A percentile compares a stretch with the other conserved stretches of the same genome.
Evolutionary conservation across 2,888 invertebrate genomes (phyloP).

Genomic region (Temnothorax rugatulus): DNA sequence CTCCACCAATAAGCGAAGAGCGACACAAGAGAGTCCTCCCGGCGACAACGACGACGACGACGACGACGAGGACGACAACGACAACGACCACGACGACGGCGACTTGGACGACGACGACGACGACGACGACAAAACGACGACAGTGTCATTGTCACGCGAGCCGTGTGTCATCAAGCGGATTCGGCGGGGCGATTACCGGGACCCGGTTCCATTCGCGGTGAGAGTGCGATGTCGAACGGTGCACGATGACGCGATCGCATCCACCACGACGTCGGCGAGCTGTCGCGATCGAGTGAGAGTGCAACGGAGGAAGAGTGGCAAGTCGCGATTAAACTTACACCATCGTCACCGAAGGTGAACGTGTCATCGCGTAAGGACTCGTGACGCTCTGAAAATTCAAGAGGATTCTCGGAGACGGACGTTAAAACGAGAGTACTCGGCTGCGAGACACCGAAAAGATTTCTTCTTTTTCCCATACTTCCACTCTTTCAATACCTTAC

Average conservation of each 20-base stretch:
- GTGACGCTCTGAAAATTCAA: conserved; percentile 1
- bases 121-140: conserved; percentile 27
- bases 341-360: conserved; percentile 38
- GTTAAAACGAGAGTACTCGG: conserved; percentile 1
- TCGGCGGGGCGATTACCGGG: neutral
- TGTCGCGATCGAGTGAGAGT: conserved; percentile 34
- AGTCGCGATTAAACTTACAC: conserved; percentile 25
- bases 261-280: conserved; percentile 25
- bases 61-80: neutral
- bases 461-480: neutral
- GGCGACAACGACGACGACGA: conserved; percentile 41
- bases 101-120: neutral
- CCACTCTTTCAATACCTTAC: neutral
- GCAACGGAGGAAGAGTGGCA: conserved; percentile 16
- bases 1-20: conserved; percentile 20
- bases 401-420: neutral
- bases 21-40: conserved; percentile 33
- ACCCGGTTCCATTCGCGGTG: neutral
- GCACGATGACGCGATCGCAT: conserved; percentile 29
- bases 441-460: neutral
- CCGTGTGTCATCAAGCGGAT: conserved; percentile 4
- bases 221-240: conserved; percentile 22
- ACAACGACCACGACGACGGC: neutral
- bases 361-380: conserved; percentile 20
- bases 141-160: conserved; percentile 25